Percentiles rank a stretch among this genome's conserved stretches.
Conservation (phyloP, 2,113 vertebrate species). For the Potamarius usumacintae region DNA sequence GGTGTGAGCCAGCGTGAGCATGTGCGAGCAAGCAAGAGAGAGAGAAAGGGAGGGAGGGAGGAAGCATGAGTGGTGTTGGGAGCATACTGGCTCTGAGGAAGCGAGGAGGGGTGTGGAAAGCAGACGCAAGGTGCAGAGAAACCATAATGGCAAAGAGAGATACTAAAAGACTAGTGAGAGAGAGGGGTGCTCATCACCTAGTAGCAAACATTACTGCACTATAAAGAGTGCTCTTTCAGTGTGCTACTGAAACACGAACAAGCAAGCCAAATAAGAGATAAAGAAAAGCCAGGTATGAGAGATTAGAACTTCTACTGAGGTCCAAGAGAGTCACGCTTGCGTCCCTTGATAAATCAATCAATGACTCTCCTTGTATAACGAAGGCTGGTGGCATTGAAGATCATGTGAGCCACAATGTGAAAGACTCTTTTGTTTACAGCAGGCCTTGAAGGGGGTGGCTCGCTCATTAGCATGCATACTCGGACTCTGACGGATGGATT, state of each 20-base stretch:
- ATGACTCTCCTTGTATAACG: slow-evolving; percentile 25
- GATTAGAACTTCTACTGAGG: not conserved
- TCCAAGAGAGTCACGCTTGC: not conserved
- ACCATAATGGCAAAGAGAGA: slow-evolving; percentile 26
- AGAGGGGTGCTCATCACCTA: not conserved
- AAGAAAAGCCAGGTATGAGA: not conserved
- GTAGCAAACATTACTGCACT: not conserved
- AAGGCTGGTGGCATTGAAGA: not conserved
- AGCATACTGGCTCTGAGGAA: slow-evolving; percentile 14
- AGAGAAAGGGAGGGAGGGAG: slow-evolving; percentile 8
- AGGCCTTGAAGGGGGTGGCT: not conserved
- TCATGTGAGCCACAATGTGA: slow-evolving; percentile 39
- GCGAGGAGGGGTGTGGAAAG: slow-evolving; percentile 29
- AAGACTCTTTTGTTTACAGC: slow-evolving; percentile 39
- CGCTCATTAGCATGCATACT: slow-evolving; percentile 30
- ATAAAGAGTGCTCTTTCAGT: not conserved
- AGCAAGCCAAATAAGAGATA: not conserved
- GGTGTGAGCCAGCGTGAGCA: slow-evolving; percentile 35
- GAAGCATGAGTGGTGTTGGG: slow-evolving; percentile 9
- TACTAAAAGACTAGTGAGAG: slow-evolving; percentile 1
- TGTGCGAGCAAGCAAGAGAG: slow-evolving; percentile 10
- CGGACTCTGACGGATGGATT: not conserved
- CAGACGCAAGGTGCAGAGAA: slow-evolving; percentile 29
- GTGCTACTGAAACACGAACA: not conserved
- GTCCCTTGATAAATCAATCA: slow-evolving; percentile 6